phyloP scores from a whole-genome alignment of 2,113 vertebrate species.

The Xerus inauris region DNA sequence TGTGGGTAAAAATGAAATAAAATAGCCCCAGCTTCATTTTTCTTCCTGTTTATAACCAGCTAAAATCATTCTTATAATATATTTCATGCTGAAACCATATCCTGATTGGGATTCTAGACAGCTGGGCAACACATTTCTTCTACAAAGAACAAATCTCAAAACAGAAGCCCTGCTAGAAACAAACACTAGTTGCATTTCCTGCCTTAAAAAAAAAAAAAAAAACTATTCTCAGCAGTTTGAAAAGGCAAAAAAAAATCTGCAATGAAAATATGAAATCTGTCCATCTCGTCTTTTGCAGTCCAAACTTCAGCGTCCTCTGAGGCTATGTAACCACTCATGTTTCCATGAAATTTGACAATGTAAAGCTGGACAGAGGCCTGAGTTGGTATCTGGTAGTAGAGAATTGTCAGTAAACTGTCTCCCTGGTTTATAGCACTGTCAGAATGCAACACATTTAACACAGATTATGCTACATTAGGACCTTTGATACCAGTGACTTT shows the following conservation, averaged over 20 bases:
- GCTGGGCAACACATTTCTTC: constrained; percentile 81
- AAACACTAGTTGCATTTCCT: constrained; percentile 83
- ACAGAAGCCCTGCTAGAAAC: constrained; percentile 80
- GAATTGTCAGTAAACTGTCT: constrained; percentile 79
- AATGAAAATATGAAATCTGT: constrained; percentile 85
- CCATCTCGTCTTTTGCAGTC: constrained; percentile 82
- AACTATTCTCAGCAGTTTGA: constrained; percentile 78
- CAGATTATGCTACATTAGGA: constrained; percentile 64
- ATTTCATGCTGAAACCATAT: constrained; percentile 76
- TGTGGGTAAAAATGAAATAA: constrained; percentile 44
- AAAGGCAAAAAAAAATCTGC: constrained; percentile 75
- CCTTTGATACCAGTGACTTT: constrained; percentile 32
- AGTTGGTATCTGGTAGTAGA: constrained; percentile 75
- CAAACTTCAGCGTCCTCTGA: constrained; percentile 83
- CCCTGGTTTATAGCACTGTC: constrained; percentile 75
- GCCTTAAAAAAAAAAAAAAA: constrained; percentile 74
- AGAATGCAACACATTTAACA: constrained; percentile 51
- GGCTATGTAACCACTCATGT: constrained; percentile 79
- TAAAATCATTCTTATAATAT: constrained; percentile 76
- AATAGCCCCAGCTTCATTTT: constrained; percentile 45
- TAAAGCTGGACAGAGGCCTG: constrained; percentile 80
- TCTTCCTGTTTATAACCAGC: constrained; percentile 71
- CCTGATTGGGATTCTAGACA: constrained; percentile 83
- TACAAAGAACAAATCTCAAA: constrained; percentile 83
- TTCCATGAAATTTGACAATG: constrained; percentile 81